Evolutionary conservation across 2,797 vertebrate species (phyloP), one percentile per base, ranked within the genome.

Genomic region (Acrocephalus scirpaceus): DNA sequence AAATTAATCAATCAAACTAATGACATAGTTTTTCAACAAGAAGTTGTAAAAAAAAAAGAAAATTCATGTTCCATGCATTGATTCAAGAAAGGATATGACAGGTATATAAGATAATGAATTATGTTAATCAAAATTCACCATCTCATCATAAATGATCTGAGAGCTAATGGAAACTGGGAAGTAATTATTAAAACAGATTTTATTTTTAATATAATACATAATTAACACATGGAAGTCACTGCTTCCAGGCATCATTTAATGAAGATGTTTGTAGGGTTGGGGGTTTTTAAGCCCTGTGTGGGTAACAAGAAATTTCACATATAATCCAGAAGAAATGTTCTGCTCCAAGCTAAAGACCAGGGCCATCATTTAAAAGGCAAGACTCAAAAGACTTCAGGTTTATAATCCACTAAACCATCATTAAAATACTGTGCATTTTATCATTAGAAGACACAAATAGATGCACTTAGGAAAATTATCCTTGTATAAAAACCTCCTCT

Each of bases 161-260:
- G 26, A 88, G 54, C 58, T 96, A 95, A 96, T 96, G 91, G 92
- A 95, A 93, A 92, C 38, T 80, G 69, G 48, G n/a, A 95, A 88
- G 72, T 66, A 85, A 96, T 93, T 92, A 94, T 89, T 95, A 89
- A 93, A 91, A 89, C 13, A 84, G 83, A 60, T 12, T 26, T 64
- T 38, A 38, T 79, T 69, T 88, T 87, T 51, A 57, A 93, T 93
- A 80, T 91, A 92, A 91, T 80, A 74, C 44, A 69, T 95, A 94
- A 96, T 96, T 96, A 97, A 96, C 34, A 50, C 57, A 61, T 34
- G 53, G 78, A 96, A 92, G 16, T 83, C 57, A 34, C 58, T 88
- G 93, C 91, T 96, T 74, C 69, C 50, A 97, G 95, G 92, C 87
- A 95, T 44, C 58, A 75, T 80, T 96, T 96, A 95, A 96, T 94